Base-by-base conservation (phyloP, 2,797 vertebrate species). In the Artibeus lituratus region DNA sequence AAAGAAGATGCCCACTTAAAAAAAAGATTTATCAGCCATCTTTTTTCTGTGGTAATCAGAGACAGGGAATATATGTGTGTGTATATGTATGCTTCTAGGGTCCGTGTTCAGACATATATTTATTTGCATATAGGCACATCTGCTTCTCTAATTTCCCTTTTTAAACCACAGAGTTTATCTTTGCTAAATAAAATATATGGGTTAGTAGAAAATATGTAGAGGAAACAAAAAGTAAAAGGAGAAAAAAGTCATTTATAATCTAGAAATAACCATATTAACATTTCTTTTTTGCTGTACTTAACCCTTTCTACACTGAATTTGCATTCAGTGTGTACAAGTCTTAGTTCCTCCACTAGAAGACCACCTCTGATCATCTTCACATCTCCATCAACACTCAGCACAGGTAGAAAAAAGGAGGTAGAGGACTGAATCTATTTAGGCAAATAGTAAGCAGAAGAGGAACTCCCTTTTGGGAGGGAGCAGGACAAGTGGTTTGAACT, bases 91-190 rank as follows among this genome's bases (percentile, higher is more conserved):
- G 24, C 14, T 42, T 83, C 42, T 39, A 21, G 72, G 59, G 10
- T 49, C 35, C 42, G 35, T 53, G 85, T 80, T 94, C 57, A 86
- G 32, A 93, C 44, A 92, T 37, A 92, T 47, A 57, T 51, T 91
- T 0, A 92, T 96, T 96, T 96, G 77, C 85, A 85, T 96, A 21
- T 77, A 84, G 81, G 59, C n/a, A 88, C 73, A 95, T 35, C 82
- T 95, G 86, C 73, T 94, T 89, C 74, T 96, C 59, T 94, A 77
- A 94, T 87, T 93, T 91, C 86, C 93, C 90, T 96, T 95, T 96
- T 94, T 91, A 96, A 94, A 74, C 83, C 90, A 62, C 22, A 94
- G 77, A 47, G 8, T 80, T 92, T 76, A 81, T 39, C 73, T 92
- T 35, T 87, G 92, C 96, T 96, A 97, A 95, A 95, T 96, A 90